Percentiles rank a stretch among this genome's conserved stretches.
These are phyloP conservation scores for Cyanoderma ruficeps DNA, from an alignment of 2,113 vertebrate genomes.

Conservation along the genomic window DNA sequence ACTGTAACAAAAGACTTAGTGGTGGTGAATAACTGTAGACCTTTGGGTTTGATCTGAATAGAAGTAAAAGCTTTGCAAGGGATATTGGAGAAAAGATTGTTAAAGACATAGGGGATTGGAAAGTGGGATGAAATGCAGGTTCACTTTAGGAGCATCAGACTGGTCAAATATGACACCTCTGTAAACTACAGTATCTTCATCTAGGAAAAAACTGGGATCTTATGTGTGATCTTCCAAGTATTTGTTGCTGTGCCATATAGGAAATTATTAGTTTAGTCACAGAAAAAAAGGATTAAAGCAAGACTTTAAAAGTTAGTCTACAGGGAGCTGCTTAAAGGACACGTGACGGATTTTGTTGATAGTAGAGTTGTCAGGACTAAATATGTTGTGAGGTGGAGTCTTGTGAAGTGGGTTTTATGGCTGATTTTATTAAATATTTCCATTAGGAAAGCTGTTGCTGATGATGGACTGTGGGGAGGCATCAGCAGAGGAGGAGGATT, in stretches of 20 bases:
- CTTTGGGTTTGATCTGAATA: not conserved
- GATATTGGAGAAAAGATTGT: not conserved
- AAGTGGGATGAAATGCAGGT: not conserved
- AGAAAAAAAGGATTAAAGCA: not conserved
- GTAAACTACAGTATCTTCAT: not conserved
- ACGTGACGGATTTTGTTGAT: not conserved
- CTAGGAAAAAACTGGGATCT: not conserved
- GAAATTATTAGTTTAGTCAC: not conserved
- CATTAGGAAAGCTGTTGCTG: not conserved
- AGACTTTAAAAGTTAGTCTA: not conserved
- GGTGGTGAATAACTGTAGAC: not conserved
- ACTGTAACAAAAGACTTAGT: conserved; percentile 46
- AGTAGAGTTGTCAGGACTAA: not conserved
- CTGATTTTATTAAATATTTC: not conserved
- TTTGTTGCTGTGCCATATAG: not conserved
- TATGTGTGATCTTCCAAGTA: not conserved
- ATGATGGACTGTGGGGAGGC: not conserved
- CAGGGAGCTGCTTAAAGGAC: not conserved
- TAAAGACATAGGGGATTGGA: not conserved
- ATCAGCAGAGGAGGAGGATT: not conserved
- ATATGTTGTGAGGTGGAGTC: not conserved
- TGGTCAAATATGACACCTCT: not conserved
- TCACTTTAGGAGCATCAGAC: not conserved
- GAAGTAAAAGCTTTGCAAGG: not conserved
- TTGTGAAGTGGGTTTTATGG: not conserved